Evolutionary conservation across 2,888 invertebrate species (phyloP), one percentile per base, ranked within the genome.

Genomic region (Tyria jacobaeae): DNA sequence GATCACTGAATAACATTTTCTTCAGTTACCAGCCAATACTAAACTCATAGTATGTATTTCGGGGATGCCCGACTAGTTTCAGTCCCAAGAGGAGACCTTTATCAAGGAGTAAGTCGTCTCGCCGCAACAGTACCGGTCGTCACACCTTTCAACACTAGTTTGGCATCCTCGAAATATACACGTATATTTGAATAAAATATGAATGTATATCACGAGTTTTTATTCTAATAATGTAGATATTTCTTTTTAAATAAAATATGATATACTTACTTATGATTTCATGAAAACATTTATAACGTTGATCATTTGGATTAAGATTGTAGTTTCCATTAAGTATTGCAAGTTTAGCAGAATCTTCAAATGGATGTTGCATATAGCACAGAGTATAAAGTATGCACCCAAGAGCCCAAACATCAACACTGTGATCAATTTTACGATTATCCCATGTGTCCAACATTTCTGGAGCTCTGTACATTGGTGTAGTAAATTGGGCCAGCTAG

Each of bases 401-500:
- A 15, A 99, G 93, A 0, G 99, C 99, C 99, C 99, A 99, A 41
- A 99, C 95, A 90, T 99, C 99, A 2, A 97, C 96, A 49, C 97
- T 96, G 71, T 97, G 96, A 61, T 98, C 98, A 73, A 99, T 98
- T 68, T 97, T 97, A 84, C 97, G 96, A 87, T 99, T 99, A 82
- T 97, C 98, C 97, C 99, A 99, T 5, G 99, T 98, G 86, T 99
- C 99, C 70, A 99, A 95, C 97, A 99, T 99, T 95, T 99, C 99
- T 35, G 99, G 99, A 0, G 99, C 97, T 85, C 99, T 95, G 90
- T 99, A 99, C 99, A 98, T 98, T 0, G 98, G 98, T 12, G 98
- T 98, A 25, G 98, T 98, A 80, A 95, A 96, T 81, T 95, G 95
- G 50, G 96, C 96, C 94, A 97, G 92, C 95, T 97, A 88, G 64